A percentile compares a stretch with the other conserved stretches of the same genome.
phyloP scores from a whole-genome alignment of 1,140 invertebrate species.

The Camponotus vicinus region DNA sequence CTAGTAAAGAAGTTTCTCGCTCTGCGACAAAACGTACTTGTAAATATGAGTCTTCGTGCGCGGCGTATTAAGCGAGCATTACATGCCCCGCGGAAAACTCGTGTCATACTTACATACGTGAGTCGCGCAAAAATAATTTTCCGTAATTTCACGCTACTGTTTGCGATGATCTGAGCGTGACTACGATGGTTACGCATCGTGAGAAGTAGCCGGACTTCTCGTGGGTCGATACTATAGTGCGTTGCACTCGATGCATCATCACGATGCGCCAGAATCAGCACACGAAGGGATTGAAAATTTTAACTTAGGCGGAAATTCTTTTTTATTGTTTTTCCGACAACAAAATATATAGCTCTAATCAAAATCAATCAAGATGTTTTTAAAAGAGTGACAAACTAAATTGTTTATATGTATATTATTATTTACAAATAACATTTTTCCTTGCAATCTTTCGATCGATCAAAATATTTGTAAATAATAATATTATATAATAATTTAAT shows the following conservation, averaged over 20 bases:
- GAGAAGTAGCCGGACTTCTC: conserved; percentile 24
- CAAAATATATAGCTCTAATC: background rate
- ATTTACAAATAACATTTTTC: background rate
- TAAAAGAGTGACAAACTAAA: background rate
- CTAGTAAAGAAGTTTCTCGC: background rate
- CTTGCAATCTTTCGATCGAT: background rate
- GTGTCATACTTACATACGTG: conserved; percentile 13
- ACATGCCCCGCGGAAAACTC: conserved; percentile 2
- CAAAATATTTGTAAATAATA: conserved; percentile 23
- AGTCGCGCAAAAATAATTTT: conserved; percentile 52
- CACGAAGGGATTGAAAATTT: background rate
- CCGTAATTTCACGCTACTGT: conserved; percentile 65
- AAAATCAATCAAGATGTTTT: background rate
- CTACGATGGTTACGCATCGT: conserved; percentile 48
- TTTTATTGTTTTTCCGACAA: background rate
- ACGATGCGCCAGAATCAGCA: background rate
- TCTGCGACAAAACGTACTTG: conserved; percentile 20
- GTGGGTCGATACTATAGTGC: conserved; percentile 3
- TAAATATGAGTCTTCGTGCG: conserved; percentile 49
- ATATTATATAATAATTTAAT: background rate
- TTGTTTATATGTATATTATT: conserved; percentile 4
- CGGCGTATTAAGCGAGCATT: background rate
- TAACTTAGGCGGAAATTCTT: background rate
- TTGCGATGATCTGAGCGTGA: conserved; percentile 59
- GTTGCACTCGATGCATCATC: conserved; percentile 43